A percentile compares a stretch with the other conserved stretches of the same genome.
Conservation (phyloP, 2,888 invertebrate species). For the Trissolcus japonicus region DNA sequence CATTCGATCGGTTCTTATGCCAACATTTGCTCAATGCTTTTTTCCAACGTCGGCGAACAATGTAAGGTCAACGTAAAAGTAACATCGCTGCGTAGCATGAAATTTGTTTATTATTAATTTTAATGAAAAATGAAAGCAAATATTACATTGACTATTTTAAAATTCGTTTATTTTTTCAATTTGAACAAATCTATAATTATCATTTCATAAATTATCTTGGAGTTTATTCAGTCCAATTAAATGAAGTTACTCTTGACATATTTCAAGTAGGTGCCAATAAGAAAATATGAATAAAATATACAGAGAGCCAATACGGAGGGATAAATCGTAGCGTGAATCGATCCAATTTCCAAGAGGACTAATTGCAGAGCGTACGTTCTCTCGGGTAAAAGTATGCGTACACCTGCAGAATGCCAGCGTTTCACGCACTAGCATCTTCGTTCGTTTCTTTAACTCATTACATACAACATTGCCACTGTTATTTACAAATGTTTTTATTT, state of each 20-base stretch:
- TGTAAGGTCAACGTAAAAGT: too few species aligned
- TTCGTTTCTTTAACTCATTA: constrained; percentile 47
- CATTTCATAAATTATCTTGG: too few species aligned
- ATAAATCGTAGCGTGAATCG: constrained; percentile 55
- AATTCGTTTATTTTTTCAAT: too few species aligned
- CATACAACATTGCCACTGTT: constrained; percentile 37
- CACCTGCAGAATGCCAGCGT: constrained; percentile 41
- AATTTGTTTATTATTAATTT: too few species aligned
- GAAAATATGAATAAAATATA: constrained; percentile 35
- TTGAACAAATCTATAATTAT: too few species aligned
- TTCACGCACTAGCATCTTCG: constrained; percentile 47
- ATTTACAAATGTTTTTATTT: constrained; percentile 29
- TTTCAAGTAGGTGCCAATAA: constrained; percentile 10
- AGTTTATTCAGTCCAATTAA: too few species aligned
- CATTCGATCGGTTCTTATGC: too few species aligned
- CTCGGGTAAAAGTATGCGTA: constrained; percentile 32
- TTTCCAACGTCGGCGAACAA: too few species aligned
- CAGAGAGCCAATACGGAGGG: constrained; percentile 24
- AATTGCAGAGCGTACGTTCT: constrained; percentile 43
- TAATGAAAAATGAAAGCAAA: too few species aligned
- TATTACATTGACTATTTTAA: too few species aligned
- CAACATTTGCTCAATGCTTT: too few species aligned
- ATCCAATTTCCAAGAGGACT: constrained; percentile 57
- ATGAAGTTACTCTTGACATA: constrained; percentile 19
- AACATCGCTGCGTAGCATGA: too few species aligned